Evolutionary conservation across 1,140 invertebrate genomes (phyloP), one percentile per base, ranked within the genome.

Genomic region (Hydropsyche tenuis): DNA sequence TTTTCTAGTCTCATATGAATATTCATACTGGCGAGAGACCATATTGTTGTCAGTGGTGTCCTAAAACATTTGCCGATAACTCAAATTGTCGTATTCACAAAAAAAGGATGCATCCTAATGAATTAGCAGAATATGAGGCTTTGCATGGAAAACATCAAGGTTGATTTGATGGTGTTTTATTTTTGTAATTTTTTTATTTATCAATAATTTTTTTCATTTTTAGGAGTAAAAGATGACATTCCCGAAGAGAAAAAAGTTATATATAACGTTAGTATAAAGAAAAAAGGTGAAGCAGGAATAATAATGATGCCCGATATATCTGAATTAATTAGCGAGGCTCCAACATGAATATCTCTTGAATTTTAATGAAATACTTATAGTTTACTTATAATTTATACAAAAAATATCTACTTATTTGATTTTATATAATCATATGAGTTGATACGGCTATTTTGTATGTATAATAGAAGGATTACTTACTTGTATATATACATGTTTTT

Each of bases 71-170:
- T 72, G 69, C 72, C 11, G 73, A 75, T 27, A 77, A 75, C 42
- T 75, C 73, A 14, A 75, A 77, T 43, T 53, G 71, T 45, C 43
- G 73, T 42, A 72, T 70, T 37, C 76, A 77, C 51, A 75, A 77
- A 62, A 56, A 45, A 63, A 70, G 72, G 51, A 73, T 77, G 72
- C 76, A 77, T 56, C 66, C 71, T 0, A 63, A 6, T 11, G 73
- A 77, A 72, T 51, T 77, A 43, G 71, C 66, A 1, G 73, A 75
- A 48, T 75, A 77, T 73, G 76, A 77, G 72, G 73, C 71, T 11
- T 37, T 68, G 3, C 60, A 73, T 46, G 73, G 73, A 27, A 37
- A 12, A 11, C n/a, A 70, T 30, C 43, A 56, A 51, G 63, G 76
- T 77, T 73, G 16, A 9, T 37, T 37, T 37, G 25, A 37, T 37